Evolutionary conservation across 2,888 invertebrate species (phyloP).

Genomic region (Phlogophora meticulosa): DNA sequence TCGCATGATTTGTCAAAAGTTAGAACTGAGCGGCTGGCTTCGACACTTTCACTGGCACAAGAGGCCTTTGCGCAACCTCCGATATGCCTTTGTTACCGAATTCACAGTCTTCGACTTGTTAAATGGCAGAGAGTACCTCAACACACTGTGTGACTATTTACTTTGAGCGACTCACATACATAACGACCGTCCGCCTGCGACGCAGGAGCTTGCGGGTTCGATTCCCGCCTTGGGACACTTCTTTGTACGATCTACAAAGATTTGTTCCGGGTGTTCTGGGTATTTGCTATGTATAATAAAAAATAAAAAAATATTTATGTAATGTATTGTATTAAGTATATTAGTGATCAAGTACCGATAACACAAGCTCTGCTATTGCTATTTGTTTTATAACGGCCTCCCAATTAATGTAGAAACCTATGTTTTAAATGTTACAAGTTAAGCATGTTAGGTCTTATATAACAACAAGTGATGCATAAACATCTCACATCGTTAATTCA

Average conservation of each 20-base stretch:
- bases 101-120: constrained; percentile 60
- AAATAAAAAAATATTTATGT: too few relatives aligned
- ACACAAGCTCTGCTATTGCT: neutral
- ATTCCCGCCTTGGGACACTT: too few relatives aligned
- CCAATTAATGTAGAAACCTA: too few relatives aligned
- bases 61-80: constrained; percentile 73
- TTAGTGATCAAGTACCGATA: too few relatives aligned
- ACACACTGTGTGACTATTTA: constrained; percentile 39
- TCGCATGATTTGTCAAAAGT: constrained; percentile 69
- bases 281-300: too few relatives aligned
- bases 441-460: neutral
- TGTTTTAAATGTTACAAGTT: constrained; percentile 4
- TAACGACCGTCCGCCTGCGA: too few relatives aligned
- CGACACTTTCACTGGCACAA: constrained; percentile 75
- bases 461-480: constrained; percentile 10
- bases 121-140: constrained; percentile 48
- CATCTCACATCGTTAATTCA: neutral
- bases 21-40: constrained; percentile 55
- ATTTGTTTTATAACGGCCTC: neutral
- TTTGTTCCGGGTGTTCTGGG: too few relatives aligned
- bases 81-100: constrained; percentile 72
- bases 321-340: too few relatives aligned
- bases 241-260: too few relatives aligned
- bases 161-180: constrained; percentile 29
- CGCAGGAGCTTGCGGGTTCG: too few relatives aligned